Evolutionary conservation across 64 coral and sea anemone species (phyloP), one percentile per base, ranked within the genome.

Genomic region (Pocillopora damicornis): DNA sequence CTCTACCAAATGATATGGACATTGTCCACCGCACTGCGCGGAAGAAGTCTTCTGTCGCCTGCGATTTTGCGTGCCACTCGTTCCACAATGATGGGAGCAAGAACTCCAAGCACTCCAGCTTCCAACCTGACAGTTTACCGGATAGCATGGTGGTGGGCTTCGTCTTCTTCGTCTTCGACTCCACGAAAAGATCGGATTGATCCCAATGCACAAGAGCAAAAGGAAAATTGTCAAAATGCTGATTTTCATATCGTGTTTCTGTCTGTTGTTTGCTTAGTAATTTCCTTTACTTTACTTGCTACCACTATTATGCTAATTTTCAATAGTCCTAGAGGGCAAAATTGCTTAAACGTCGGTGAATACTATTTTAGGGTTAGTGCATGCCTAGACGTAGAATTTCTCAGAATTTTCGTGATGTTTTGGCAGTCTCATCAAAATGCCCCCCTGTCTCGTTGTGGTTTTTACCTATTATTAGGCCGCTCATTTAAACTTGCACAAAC

Each of bases 91-190:
- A 17, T 42, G 61, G 7, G 62, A 60, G 37, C 88, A 89, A 26
- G 37, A 0, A 30, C 58, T 13, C 88, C 88, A 89, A 2, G 8
- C 30, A 11, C 76, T 79, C 88, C 88, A 89, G 11, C 59, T 20
- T 22, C 88, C 36, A 13, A 89, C 64, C 60, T 74, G 77, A 59
- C 88, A 89, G 25, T 89, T 73, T 80, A 67, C 37, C 0, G 86
- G 2, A 15, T 0, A 7, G 72, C 77, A 81, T 0, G 58, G 17
- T 0, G 67, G 66, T 58, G 37, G 67, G 25, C 1, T 7, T 58
- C 74, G 36, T 74, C 83, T 42, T 73, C 83, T 74, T n/a, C 83
- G 12, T 22, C 83, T 74, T 17, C 83, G 30, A 1, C 38, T 17
- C 64, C 66, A 25, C 23, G 61, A 42, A 9, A 66, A 68, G 56